Evolutionary conservation across 2,113 vertebrate species (phyloP), one percentile per base, ranked within the genome.

Genomic region (Calcarius ornatus): DNA sequence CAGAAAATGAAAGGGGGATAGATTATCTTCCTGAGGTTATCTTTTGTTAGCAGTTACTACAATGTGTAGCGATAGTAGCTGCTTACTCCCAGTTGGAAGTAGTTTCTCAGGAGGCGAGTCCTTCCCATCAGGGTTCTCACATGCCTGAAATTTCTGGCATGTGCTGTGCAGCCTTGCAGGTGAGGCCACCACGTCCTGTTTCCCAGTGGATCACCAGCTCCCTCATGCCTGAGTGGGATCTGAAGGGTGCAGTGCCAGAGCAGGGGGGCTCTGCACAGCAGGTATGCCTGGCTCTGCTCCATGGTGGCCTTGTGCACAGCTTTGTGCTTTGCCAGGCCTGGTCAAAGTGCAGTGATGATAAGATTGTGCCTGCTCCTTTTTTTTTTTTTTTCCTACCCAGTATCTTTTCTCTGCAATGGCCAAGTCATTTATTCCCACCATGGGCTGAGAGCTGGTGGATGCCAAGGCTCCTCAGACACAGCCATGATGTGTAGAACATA

Each of bases 321-420:
- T 72, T 88, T 94, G 70, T 81, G 38, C 45, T 79, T 38, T 47
- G 69, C 92, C 81, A 91, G 82, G 71, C 75, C 90, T 51, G 92
- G 92, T 81, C 95, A 94, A 92, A 97, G 96, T 93, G 65, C 96
- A 94, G 2, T 4, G 31, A 30, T 0, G 94, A 94, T 92, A 96
- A 97, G 88, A 90, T 83, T 79, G 72, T 45, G 27, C 0, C 0
- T 53, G 75, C 45, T 83, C 19, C 21, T 15, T 77, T 43, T 56
- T 77, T 69, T 69, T 90, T 77, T 69, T 69, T 90, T 83, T 66
- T 25, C 65, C 70, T 88, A 42, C 9, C 10, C 51, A 3, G 11
- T 80, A n/a, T 89, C 83, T 92, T 59, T 51, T 77, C 64, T 90
- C 51, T 79, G 65, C 57, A 50, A 40, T 37, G 61, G 43, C 50